Percentiles rank a stretch among this genome's conserved stretches.
Evolutionary conservation across 2,888 invertebrate genomes (phyloP).

Genomic region (Mesorhabditis spiculigera): DNA sequence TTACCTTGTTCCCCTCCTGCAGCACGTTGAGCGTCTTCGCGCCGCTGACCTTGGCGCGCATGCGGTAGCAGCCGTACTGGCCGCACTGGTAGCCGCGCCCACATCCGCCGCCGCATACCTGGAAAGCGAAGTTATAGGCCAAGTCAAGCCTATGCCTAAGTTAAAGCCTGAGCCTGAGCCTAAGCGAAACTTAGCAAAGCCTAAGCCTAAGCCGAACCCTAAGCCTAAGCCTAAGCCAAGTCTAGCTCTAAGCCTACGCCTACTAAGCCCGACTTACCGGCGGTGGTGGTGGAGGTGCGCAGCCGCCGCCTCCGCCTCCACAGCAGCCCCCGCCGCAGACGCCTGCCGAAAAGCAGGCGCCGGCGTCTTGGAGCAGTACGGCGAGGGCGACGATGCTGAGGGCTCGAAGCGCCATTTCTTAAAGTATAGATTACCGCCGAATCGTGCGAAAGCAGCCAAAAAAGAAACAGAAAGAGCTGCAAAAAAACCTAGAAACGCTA

Average conservation of each 20-base stretch:
- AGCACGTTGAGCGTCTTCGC: slow-evolving; percentile 18
- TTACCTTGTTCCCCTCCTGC: neutral
- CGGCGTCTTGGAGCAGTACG: neutral
- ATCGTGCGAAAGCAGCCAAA: too few species aligned
- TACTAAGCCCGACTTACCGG: neutral
- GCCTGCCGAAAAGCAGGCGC: neutral
- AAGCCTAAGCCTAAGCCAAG: too few species aligned
- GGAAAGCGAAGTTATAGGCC: neutral
- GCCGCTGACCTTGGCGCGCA: slow-evolving; percentile 33
- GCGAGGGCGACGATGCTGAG: neutral
- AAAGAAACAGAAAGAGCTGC: too few species aligned
- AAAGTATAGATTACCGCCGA: too few species aligned
- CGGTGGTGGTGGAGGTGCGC: slow-evolving; percentile 47
- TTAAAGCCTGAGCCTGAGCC: too few species aligned
- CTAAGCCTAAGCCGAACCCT: too few species aligned
- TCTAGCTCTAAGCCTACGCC: too few species aligned
- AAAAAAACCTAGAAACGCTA: too few species aligned
- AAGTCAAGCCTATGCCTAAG: too few species aligned
- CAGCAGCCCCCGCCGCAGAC: slow-evolving; percentile 5
- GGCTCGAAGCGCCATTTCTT: too few species aligned
- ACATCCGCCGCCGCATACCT: slow-evolving; percentile 20
- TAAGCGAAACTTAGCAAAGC: too few species aligned
- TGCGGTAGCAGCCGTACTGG: slow-evolving; percentile 49
- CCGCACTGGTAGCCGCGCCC: slow-evolving; percentile 45
- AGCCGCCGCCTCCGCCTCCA: slow-evolving; percentile 38